phyloP scores from a whole-genome alignment of 1,140 invertebrate genomes.

The Caenorhabditis latens region DNA sequence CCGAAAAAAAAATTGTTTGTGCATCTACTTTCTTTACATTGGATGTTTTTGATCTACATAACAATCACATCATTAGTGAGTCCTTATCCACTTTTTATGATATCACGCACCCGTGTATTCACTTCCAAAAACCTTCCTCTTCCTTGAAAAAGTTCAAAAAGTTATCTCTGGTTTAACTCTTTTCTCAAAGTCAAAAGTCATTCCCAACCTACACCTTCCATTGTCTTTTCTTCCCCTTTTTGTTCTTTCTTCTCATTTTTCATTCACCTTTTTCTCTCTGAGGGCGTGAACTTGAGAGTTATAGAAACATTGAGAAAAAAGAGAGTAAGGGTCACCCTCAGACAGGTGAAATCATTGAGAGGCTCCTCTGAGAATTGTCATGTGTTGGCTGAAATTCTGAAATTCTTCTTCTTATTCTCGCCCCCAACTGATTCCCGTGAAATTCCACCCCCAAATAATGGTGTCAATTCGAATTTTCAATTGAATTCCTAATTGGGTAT shows the following conservation, averaged over 20 bases:
- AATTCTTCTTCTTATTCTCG: neutral
- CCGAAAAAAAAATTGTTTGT: too few species aligned
- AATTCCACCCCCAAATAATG: neutral
- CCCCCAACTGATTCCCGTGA: neutral
- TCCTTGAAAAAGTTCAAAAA: neutral
- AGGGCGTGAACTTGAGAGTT: neutral
- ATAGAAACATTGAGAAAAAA: neutral
- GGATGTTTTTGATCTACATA: too few species aligned
- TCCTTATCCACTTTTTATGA: too few species aligned
- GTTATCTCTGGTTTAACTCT: neutral
- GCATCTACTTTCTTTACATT: too few species aligned
- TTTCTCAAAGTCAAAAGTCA: neutral
- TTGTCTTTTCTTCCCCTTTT: neutral
- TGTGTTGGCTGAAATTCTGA: neutral
- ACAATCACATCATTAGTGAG: too few species aligned
- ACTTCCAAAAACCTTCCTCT: neutral
- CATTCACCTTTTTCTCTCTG: neutral
- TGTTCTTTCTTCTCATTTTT: constrained; percentile 3
- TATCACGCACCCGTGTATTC: too few species aligned
- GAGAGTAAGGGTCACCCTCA: neutral
- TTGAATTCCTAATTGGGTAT: neutral
- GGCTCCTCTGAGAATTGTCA: neutral
- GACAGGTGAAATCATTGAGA: neutral
- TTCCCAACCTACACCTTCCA: constrained; percentile 1
- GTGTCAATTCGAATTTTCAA: constrained; percentile 10